Evolutionary conservation across 2,797 vertebrate genomes (phyloP).

Genomic region (Cryptoblepharus egeriae): DNA sequence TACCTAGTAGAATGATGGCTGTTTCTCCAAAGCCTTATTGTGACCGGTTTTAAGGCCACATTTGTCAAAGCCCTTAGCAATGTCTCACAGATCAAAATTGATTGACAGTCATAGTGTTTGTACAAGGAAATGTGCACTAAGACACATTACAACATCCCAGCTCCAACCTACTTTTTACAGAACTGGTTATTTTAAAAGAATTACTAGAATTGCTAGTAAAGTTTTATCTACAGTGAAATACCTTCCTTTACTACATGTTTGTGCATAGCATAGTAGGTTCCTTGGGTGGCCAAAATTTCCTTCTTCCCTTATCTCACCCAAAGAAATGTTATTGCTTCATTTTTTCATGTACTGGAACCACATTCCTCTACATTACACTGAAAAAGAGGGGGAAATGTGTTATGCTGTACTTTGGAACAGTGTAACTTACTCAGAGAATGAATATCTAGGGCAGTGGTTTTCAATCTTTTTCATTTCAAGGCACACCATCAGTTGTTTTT

Average conservation of each 20-base stretch:
- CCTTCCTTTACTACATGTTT: not conserved
- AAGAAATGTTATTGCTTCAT: slow-evolving; percentile 10
- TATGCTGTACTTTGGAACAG: not conserved
- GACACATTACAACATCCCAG: not conserved
- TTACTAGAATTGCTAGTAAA: slow-evolving; percentile 11
- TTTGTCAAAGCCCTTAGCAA: not conserved
- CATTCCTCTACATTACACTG: not conserved
- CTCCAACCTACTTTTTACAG: not conserved
- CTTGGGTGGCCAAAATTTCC: not conserved
- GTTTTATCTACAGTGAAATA: slow-evolving; percentile 9
- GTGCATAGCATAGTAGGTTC: not conserved
- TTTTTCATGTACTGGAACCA: not conserved
- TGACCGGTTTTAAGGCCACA: not conserved
- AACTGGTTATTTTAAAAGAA: slow-evolving; percentile 6
- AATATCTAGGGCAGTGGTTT: no score
- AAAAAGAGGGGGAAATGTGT: not conserved
- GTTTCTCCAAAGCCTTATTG: not conserved
- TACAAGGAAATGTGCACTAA: not conserved
- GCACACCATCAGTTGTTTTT: no score
- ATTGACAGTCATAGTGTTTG: not conserved
- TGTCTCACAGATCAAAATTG: not conserved
- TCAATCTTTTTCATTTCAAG: no score
- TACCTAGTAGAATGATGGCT: not conserved
- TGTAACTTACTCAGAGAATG: slow-evolving; percentile 1
- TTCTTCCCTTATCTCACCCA: not conserved